These are phyloP conservation scores for Drosophila cognata DNA, from an alignment of 2,888 invertebrate species.

Conservation along the genomic window DNA sequence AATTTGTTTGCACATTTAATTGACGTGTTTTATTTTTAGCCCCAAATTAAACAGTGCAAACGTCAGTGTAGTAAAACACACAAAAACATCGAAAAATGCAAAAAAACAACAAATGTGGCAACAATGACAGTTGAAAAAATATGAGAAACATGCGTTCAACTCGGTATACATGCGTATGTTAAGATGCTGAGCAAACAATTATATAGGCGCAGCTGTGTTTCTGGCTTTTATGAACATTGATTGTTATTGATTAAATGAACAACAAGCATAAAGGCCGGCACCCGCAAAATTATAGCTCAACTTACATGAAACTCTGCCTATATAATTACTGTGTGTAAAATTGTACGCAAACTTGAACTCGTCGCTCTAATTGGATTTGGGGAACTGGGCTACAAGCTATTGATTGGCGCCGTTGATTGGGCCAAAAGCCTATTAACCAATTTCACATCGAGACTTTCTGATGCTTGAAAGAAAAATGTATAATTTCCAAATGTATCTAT, in stretches of 20 bases:
- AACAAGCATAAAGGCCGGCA: constrained; percentile 33
- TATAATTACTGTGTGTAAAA: constrained; percentile 55
- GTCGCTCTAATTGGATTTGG: constrained; percentile 48
- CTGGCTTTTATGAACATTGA: constrained; percentile 54
- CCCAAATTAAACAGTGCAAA: constrained; percentile 61
- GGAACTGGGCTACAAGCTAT: constrained; percentile 16
- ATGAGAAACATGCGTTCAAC: constrained; percentile 51
- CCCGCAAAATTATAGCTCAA: constrained; percentile 54
- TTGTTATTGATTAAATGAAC: constrained; percentile 64
- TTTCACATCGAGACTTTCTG: constrained; percentile 52
- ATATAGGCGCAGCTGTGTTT: constrained; percentile 35
- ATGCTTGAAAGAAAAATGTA: background rate
- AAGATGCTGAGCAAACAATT: constrained; percentile 63
- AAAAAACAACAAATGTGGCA: constrained; percentile 22
- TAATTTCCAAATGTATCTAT: background rate
- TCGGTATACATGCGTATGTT: constrained; percentile 37
- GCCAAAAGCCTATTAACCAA: constrained; percentile 42
- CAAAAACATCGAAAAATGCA: constrained; percentile 27
- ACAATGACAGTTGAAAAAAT: constrained; percentile 29
- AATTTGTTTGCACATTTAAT: constrained; percentile 66
- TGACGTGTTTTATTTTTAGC: constrained; percentile 69
- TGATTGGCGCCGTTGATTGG: constrained; percentile 14
- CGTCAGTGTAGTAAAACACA: constrained; percentile 31
- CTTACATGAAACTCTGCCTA: constrained; percentile 45
- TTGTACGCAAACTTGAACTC: constrained; percentile 62